Evolutionary conservation across 53 echinoderm and acorn worm genomes (phyloP), one percentile per base, ranked within the genome.

Genomic region (Crossaster papposus): DNA sequence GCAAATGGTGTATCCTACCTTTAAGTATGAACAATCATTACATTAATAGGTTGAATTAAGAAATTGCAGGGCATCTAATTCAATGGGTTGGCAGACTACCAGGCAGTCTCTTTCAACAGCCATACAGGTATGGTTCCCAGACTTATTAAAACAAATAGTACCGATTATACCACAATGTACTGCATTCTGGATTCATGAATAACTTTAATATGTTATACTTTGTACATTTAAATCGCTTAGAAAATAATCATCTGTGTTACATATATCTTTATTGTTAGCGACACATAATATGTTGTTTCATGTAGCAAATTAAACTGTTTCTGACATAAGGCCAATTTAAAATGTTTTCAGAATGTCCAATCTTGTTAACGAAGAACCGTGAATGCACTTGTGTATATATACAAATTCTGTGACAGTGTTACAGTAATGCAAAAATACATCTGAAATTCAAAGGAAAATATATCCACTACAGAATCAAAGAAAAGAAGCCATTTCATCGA

Each of bases 161-260:
- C 30, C 29, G 29, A 70, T 12, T 35, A 73, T 30, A 1, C 33
- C 74, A 73, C 17, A 17, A 2, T 73, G 1, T 35, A 34, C 35
- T 73, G 33, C 74, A 15, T 73, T 20, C 4, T 34, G 34, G 33
- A 70, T 34, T 73, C 74, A 73, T 33, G 0, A 73, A 35, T 73
- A 0, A 73, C 30, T 34, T 73, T 30, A 28, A 44, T 44, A 11
- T 73, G 74, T 73, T 73, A 73, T 17, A 73, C 35, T 81, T 17
- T 52, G 28, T 30, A 79, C 53, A 51, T 28, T 53, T 30, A 24
- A 28, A 23, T 44, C 18, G 35, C 15, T 63, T 64, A 64, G n/a
- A 81, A 81, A 63, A 64, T 81, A 81, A 81, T 58, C 30, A 23
- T 58, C 17, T 81, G 64, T 81, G n/a, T 63, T 81, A 55, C 55